phyloP scores from a whole-genome alignment of 30 jellyfish, hydroid and myxozoan species.

The Hydra vulgaris region DNA sequence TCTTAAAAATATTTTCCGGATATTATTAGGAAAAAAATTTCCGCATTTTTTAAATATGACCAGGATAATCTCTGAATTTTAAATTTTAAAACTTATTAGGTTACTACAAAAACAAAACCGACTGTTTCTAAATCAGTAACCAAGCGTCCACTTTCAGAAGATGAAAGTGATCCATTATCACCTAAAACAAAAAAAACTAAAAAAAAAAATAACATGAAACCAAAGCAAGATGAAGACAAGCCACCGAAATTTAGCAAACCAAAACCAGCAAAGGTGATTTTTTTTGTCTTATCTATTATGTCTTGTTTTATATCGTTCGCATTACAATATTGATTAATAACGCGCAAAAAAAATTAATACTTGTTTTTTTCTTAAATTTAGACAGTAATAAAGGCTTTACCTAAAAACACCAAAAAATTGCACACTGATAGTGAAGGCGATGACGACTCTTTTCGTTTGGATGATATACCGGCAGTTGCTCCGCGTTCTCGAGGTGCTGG shows the following conservation, averaged over 20 bases:
- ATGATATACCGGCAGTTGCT: not conserved
- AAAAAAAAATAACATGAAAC: no score
- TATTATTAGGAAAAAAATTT: no score
- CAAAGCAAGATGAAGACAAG: not conserved
- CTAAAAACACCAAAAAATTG: slow-evolving; percentile 13
- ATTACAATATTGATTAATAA: no score
- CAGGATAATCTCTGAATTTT: no score
- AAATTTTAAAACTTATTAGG: not conserved
- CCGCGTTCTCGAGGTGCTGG: not conserved
- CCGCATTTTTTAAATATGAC: no score
- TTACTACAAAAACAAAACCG: not conserved
- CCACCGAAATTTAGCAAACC: not conserved
- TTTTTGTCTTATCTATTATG: no score
- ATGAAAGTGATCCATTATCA: not conserved
- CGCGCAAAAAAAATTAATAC: no score
- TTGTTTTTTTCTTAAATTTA: no score
- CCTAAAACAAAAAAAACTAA: not conserved
- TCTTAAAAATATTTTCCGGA: no score
- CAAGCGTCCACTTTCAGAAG: slow-evolving; percentile 11
- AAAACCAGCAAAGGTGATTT: not conserved
- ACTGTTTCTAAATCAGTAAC: not conserved
- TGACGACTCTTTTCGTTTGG: slow-evolving; percentile 24
- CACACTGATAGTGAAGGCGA: slow-evolving; percentile 3
- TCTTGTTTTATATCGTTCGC: no score
- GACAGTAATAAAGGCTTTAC: not conserved